These are phyloP conservation scores for Hyaena hyaena DNA, from an alignment of 2,113 vertebrate species.

Conservation along the genomic window DNA sequence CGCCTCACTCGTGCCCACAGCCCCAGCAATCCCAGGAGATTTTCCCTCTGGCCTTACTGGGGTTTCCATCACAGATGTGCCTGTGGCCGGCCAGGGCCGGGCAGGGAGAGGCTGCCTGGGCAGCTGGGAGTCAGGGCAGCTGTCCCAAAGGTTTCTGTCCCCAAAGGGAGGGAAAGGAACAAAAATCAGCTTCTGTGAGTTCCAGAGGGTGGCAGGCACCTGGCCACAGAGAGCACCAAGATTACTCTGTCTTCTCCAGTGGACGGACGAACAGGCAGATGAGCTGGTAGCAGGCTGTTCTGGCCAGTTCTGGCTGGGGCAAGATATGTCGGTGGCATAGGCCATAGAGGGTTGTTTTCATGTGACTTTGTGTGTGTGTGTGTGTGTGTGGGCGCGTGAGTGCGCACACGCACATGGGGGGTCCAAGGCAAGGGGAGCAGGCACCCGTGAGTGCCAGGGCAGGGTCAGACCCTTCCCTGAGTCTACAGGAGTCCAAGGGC, in stretches of 20 bases:
- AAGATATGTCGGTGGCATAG: neutral
- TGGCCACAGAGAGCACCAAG: constrained; percentile 50
- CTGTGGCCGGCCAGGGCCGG: neutral
- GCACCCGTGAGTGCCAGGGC: neutral
- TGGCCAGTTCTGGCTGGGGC: neutral
- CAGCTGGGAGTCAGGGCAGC: neutral
- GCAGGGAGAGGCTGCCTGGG: neutral
- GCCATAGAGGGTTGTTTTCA: neutral
- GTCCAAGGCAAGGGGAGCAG: neutral
- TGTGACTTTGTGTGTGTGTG: neutral
- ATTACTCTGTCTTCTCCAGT: constrained; percentile 76
- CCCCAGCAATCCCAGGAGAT: neutral
- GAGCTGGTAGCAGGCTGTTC: neutral
- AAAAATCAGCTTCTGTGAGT: constrained; percentile 88
- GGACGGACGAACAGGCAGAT: neutral
- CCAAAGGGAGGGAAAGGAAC: constrained; percentile 70
- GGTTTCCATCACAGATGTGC: neutral
- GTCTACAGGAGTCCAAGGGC: neutral
- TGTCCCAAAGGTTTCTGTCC: neutral
- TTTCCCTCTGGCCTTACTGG: neutral
- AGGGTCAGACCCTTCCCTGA: neutral
- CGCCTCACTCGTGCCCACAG: neutral
- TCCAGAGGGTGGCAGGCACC: constrained; percentile 50
- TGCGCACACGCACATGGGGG: too few species aligned
- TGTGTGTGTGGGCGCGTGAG: neutral